Base-by-base conservation (phyloP, 2,888 invertebrate species). In the Dolichopus griseipennis region DNA sequence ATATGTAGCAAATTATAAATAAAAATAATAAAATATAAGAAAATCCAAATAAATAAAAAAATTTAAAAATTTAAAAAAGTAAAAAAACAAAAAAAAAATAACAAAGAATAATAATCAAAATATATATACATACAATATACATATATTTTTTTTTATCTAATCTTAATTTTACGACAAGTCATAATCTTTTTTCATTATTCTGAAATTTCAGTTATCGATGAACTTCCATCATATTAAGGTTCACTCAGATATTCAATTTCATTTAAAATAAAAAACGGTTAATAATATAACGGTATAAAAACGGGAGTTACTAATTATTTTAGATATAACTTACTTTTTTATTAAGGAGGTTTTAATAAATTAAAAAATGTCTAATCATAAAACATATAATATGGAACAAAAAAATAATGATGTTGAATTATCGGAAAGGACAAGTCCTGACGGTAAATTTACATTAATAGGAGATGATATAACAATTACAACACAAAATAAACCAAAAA, bases 401-500 rank as follows among this genome's bases (percentile, higher is more conserved):
- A n/a, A n/a, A n/a, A 52, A 52, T 18, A 15, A 52, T 6, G 52
- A 52, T 3, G 18, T 52, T 18, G 52, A 52, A 52, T 52, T 18
- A 52, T 18, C 52, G 18, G 52, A 52, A n/a, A 52, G 18, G 18
- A 18, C 52, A 52, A 7, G 37, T 37, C 52, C 52, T 18, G 52
- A 52, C 4, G 52, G 52, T 6, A 52, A 52, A 52, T 52, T 52
- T 52, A 18, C 52, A 18, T 52, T 52, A 52, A 52, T 52, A 2
- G 18, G 2, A 3, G 52, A 52, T 52, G 52, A 52, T 12, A 52
- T 52, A 15, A 52, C 52, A 52, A 52, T 52, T 12, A 52, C 52
- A 52, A 52, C 52, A 52, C 52, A 52, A 52, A 52, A 52, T 52
- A 52, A 52, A 52, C 52, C 52, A 52, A 52, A 52, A 52, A 52